Conservation (phyloP, 2,888 invertebrate species). For the Nomada lathburiana region DNA sequence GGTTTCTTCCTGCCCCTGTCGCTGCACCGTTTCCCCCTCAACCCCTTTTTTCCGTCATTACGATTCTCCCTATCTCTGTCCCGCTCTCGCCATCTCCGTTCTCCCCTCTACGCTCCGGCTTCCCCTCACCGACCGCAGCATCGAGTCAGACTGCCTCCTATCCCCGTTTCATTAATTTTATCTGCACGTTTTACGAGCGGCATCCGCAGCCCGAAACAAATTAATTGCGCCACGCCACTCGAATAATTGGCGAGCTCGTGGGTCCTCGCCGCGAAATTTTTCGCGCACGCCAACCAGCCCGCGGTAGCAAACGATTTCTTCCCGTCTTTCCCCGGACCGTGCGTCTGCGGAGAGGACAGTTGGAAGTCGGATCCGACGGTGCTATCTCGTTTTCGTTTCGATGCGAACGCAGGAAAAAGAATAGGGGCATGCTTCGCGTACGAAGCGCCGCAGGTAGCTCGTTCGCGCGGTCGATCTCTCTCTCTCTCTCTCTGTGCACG, state of each 20-base stretch:
- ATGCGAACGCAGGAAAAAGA: too few relatives aligned
- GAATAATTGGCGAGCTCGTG: slow-evolving; percentile 76
- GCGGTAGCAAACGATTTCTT: slow-evolving; percentile 21
- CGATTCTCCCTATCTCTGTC: slow-evolving; percentile 21
- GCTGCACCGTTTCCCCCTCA: slow-evolving; percentile 5
- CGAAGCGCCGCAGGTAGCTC: background rate
- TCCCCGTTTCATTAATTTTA: slow-evolving; percentile 78
- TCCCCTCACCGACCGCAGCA: slow-evolving; percentile 53
- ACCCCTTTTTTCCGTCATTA: slow-evolving; percentile 55
- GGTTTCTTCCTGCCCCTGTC: slow-evolving; percentile 45
- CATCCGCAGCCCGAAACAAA: slow-evolving; percentile 77
- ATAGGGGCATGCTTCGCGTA: background rate
- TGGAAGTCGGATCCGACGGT: background rate
- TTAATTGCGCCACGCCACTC: slow-evolving; percentile 77
- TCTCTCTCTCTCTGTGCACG: background rate
- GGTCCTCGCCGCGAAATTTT: slow-evolving; percentile 51
- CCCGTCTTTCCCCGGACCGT: background rate
- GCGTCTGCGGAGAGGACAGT: background rate
- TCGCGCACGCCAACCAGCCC: slow-evolving; percentile 26
- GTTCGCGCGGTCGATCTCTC: background rate
- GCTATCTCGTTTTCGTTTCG: slow-evolving; percentile 5
- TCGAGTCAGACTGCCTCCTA: slow-evolving; percentile 39
- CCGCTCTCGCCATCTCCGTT: slow-evolving; percentile 37
- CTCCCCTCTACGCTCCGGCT: slow-evolving; percentile 45
- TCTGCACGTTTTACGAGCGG: slow-evolving; percentile 78